A percentile compares a stretch with the other conserved stretches of the same genome.
Conservation (phyloP, 1,140 invertebrate species). For the Drosophila burlai region DNA sequence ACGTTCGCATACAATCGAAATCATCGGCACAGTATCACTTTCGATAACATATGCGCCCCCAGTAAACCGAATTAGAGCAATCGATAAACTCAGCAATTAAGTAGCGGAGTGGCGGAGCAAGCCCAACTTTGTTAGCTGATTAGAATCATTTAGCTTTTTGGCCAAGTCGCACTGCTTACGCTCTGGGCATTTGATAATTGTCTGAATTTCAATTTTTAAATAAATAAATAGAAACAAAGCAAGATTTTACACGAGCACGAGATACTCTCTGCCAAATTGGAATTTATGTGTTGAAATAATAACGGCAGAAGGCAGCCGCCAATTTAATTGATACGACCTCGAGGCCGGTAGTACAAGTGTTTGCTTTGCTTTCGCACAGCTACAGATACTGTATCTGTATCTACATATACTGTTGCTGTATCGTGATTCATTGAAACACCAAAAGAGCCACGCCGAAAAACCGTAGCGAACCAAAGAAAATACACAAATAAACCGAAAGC, state of each 20-base stretch:
- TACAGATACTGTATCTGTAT: conserved; percentile 35
- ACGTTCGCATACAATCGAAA: neutral
- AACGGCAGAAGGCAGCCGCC: conserved; percentile 13
- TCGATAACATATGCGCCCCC: neutral
- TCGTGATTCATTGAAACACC: conserved; percentile 43
- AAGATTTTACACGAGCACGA: conserved; percentile 7
- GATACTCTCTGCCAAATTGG: conserved; percentile 13
- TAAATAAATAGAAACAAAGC: neutral
- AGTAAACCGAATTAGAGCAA: neutral
- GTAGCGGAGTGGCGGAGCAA: neutral
- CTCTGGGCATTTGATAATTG: conserved; percentile 11
- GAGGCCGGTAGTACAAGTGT: conserved; percentile 38
- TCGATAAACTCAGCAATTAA: conserved; percentile 19
- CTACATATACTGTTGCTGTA: conserved; percentile 20
- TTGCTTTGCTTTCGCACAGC: conserved; percentile 33
- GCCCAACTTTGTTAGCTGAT: conserved; percentile 4
- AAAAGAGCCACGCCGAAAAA: conserved; percentile 21
- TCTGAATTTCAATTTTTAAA: conserved; percentile 9
- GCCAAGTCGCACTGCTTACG: conserved; percentile 10
- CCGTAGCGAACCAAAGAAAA: conserved; percentile 25
- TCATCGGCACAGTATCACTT: conserved; percentile 1
- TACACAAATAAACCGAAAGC: conserved; percentile 44
- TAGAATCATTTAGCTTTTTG: conserved; percentile 31
- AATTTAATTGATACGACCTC: conserved; percentile 68
- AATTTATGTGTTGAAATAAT: conserved; percentile 43